Evolutionary conservation across 1,140 invertebrate species (phyloP).

Genomic region (Caerostris darwini): DNA sequence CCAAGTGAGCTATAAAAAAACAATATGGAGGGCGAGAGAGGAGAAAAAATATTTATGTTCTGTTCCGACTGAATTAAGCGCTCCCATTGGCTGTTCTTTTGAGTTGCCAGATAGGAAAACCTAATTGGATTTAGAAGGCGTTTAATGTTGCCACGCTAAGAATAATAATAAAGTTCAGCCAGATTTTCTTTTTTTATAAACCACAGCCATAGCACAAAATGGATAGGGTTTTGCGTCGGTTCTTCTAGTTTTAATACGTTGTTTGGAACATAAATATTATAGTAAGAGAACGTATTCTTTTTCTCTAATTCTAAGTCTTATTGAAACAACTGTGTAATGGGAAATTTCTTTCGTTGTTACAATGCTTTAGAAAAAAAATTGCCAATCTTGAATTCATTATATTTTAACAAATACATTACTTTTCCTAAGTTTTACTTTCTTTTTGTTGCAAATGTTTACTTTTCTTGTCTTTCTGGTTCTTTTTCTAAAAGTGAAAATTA

Average conservation of each 20-base stretch:
- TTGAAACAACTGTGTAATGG: not conserved
- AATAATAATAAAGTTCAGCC: conserved; percentile 42
- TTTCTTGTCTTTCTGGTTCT: not conserved
- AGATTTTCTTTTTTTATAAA: not conserved
- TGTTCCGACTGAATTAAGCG: conserved; percentile 57
- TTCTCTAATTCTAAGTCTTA: not conserved
- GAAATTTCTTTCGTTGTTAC: not conserved
- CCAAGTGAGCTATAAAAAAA: not conserved
- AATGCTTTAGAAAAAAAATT: not conserved
- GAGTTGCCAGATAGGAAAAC: conserved; percentile 1
- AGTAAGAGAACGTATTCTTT: not conserved
- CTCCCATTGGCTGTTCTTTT: conserved; percentile 24
- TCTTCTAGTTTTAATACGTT: conserved; percentile 32
- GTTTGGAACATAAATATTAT: not conserved
- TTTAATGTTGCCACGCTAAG: conserved; percentile 59
- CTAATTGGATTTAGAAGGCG: conserved; percentile 64
- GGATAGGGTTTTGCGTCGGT: not conserved
- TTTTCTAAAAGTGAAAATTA: too few relatives aligned
- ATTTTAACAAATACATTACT: not conserved
- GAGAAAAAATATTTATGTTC: conserved; percentile 2
- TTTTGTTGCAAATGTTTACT: not conserved
- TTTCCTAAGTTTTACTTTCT: not conserved
- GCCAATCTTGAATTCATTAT: not conserved
- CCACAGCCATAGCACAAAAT: conserved; percentile 15
- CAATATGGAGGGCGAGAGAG: not conserved